Evolutionary conservation across 2,113 vertebrate species (phyloP).

Genomic region (Gobius niger): DNA sequence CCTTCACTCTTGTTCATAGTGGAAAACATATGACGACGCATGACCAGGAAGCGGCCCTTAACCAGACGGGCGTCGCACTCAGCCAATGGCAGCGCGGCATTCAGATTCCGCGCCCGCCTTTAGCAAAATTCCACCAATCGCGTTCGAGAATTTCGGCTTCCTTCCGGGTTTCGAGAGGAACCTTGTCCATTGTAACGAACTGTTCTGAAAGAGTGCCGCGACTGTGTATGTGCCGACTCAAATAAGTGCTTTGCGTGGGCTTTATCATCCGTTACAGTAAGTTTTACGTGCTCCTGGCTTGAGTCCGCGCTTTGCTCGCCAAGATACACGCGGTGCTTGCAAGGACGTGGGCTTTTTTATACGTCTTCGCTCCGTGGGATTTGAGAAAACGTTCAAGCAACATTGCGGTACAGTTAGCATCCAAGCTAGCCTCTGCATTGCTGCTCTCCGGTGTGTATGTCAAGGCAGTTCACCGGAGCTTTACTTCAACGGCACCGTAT

Average conservation of each 20-base stretch:
- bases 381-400: constrained; percentile 30
- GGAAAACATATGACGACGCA: constrained; percentile 53
- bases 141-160: constrained; percentile 65
- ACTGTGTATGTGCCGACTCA: constrained; percentile 7
- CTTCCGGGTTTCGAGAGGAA: constrained; percentile 75
- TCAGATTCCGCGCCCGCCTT: constrained; percentile 29
- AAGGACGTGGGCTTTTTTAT: no score
- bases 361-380: constrained; percentile 39
- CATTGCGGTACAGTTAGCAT: constrained; percentile 40
- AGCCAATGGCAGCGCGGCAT: constrained; percentile 37
- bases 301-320: background rate
- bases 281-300: background rate
- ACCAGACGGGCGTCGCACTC: constrained; percentile 8
- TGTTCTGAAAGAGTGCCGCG: constrained; percentile 52
- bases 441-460: background rate
- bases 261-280: background rate
- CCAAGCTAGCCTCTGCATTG: constrained; percentile 14
- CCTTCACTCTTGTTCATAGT: constrained; percentile 42
- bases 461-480: background rate
- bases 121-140: constrained; percentile 45
- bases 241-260: constrained; percentile 24
- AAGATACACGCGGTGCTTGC: background rate
- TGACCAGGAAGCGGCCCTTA: constrained; percentile 51
- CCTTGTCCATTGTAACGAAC: constrained; percentile 72
- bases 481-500: background rate